Conservation (phyloP, 2,113 vertebrate genomes). For the Corythaeola cristata region DNA sequence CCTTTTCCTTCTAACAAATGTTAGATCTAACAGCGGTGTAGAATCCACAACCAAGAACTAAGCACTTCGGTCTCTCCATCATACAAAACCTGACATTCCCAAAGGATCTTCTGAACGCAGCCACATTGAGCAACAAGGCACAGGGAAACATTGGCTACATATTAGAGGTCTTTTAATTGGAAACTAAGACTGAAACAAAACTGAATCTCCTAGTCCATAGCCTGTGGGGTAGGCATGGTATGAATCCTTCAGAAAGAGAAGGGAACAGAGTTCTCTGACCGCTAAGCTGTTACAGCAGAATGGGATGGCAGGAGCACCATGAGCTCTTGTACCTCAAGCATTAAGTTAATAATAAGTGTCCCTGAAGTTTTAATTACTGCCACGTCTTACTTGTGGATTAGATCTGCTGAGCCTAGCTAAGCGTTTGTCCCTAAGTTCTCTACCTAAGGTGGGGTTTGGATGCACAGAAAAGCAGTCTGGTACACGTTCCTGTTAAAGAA, state of each 20-base stretch:
- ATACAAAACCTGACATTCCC: not conserved
- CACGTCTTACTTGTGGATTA: not conserved
- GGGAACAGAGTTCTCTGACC: not conserved
- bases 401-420: not conserved
- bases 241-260: not conserved
- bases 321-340: not conserved
- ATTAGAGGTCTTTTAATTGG: not conserved
- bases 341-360: not conserved
- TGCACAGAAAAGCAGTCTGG: not conserved
- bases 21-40: not conserved
- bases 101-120: not conserved
- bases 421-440: not conserved
- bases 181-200: not conserved
- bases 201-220: not conserved
- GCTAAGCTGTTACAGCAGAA: not conserved
- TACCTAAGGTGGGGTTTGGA: not conserved
- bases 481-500: not conserved
- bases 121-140: not conserved
- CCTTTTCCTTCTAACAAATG: not conserved
- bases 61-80: not conserved
- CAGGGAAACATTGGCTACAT: rapidly evolving
- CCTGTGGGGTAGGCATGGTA: not conserved
- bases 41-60: not conserved
- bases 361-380: not conserved
- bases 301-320: rapidly evolving